Evolutionary conservation across 1,140 invertebrate genomes (phyloP).

Genomic region (Drosophila cardini): DNA sequence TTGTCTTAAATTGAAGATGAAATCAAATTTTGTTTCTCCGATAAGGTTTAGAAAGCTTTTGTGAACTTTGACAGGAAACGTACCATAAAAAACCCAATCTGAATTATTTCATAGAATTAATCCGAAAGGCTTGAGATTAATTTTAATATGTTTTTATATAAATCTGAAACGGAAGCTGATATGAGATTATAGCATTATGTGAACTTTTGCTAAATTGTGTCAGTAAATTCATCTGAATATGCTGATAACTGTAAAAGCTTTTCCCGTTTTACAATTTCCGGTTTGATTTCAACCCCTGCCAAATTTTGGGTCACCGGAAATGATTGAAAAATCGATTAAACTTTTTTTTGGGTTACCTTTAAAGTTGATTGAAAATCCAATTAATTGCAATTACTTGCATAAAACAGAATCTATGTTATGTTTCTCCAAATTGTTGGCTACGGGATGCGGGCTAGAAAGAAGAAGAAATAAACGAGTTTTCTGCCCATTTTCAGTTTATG

Average conservation of each 20-base stretch:
- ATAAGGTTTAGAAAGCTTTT: no score
- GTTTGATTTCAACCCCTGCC: neutral
- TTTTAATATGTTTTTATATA: no score
- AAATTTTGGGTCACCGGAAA: neutral
- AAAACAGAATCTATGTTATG: conserved; percentile 56
- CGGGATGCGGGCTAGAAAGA: conserved; percentile 37
- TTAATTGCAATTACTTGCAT: conserved; percentile 75
- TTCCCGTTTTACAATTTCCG: neutral
- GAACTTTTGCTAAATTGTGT: no score
- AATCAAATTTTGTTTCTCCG: no score
- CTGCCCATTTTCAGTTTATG: conserved; percentile 73
- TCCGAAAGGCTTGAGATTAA: no score
- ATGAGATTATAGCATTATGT: no score
- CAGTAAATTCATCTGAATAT: neutral
- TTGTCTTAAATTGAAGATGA: no score
- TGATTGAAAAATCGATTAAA: conserved; percentile 20
- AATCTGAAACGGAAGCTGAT: no score
- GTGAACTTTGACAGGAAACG: no score
- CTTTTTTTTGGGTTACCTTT: neutral
- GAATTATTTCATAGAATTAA: no score
- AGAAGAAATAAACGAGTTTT: conserved; percentile 47
- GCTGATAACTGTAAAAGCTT: neutral
- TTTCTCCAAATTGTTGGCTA: conserved; percentile 18
- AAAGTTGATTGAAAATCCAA: conserved; percentile 62
- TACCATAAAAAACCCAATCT: no score